Percentiles rank a stretch among this genome's conserved stretches.
Evolutionary conservation across 2,888 invertebrate species (phyloP).

Genomic region (Gasteruption jaculator): DNA sequence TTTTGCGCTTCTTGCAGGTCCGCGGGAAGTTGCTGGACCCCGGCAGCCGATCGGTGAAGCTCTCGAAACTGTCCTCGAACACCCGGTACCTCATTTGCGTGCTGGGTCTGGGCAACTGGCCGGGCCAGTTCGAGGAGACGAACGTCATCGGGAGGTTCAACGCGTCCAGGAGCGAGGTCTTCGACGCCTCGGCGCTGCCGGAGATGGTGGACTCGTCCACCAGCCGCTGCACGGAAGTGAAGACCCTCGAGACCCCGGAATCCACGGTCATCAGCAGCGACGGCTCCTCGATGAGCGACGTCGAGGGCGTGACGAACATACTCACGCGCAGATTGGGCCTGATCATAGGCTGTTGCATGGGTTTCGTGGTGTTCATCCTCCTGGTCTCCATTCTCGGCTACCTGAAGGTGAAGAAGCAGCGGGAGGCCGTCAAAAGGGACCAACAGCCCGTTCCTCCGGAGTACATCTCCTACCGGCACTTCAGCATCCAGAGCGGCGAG

Average conservation of each 20-base stretch:
- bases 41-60: slow-evolving; percentile 67
- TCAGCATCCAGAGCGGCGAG: slow-evolving; percentile 67
- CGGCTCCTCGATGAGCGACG: slow-evolving; percentile 52
- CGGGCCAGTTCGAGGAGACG: slow-evolving; percentile 52
- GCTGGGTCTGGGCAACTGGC: slow-evolving; percentile 77
- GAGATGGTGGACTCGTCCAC: slow-evolving; percentile 67
- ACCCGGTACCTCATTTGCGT: slow-evolving; percentile 84
- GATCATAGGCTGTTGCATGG: slow-evolving; percentile 82
- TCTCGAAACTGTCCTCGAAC: slow-evolving; percentile 72
- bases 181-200: slow-evolving; percentile 57
- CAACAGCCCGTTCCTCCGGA: slow-evolving; percentile 70
- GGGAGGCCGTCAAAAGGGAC: slow-evolving; percentile 70
- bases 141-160: slow-evolving; percentile 34
- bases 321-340: slow-evolving; percentile 77
- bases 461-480: slow-evolving; percentile 75
- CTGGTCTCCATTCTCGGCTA: slow-evolving; percentile 81
- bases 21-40: slow-evolving; percentile 73
- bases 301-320: slow-evolving; percentile 64
- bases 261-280: slow-evolving; percentile 49
- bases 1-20: slow-evolving; percentile 56
- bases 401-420: slow-evolving; percentile 79
- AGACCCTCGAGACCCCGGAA: slow-evolving; percentile 69
- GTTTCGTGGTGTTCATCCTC: slow-evolving; percentile 79
- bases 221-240: slow-evolving; percentile 73
- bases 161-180: slow-evolving; percentile 48